Conservation (phyloP, 2,888 invertebrate species). For the Pandemis heparana region DNA sequence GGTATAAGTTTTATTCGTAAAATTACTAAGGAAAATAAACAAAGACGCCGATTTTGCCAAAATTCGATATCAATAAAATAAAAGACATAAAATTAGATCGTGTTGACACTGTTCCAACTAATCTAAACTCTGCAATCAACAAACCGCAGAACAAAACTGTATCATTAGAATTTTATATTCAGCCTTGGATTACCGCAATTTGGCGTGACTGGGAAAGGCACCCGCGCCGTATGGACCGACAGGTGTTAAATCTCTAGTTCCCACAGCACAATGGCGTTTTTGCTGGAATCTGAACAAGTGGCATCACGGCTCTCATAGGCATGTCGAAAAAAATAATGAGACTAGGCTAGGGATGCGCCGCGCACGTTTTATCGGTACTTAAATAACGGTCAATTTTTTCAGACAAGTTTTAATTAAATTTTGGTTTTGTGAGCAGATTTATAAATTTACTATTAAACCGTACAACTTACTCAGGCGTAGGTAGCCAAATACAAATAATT, state of each 20-base stretch:
- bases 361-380: conserved; percentile 42
- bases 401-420: background rate
- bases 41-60: too few relatives aligned
- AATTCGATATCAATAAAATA: background rate
- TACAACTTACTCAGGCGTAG: too few relatives aligned
- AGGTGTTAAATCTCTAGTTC: conserved; percentile 72
- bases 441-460: too few relatives aligned
- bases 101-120: conserved; percentile 5
- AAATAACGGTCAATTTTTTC: background rate
- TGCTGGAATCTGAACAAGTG: conserved; percentile 55
- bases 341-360: conserved; percentile 48
- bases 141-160: conserved; percentile 19
- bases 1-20: too few relatives aligned
- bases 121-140: conserved; percentile 1
- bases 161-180: background rate
- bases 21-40: too few relatives aligned
- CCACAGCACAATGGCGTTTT: conserved; percentile 67
- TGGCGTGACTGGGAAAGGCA: conserved; percentile 42
- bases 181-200: conserved; percentile 43
- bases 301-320: conserved; percentile 57
- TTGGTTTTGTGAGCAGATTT: background rate
- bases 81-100: background rate
- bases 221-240: conserved; percentile 47
- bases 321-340: conserved; percentile 60
- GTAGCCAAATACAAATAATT: too few relatives aligned